Percentiles rank a stretch among this genome's conserved stretches.
These are phyloP conservation scores for Siniperca obscura DNA, from an alignment of 2,797 vertebrate species.

Conservation along the genomic window DNA sequence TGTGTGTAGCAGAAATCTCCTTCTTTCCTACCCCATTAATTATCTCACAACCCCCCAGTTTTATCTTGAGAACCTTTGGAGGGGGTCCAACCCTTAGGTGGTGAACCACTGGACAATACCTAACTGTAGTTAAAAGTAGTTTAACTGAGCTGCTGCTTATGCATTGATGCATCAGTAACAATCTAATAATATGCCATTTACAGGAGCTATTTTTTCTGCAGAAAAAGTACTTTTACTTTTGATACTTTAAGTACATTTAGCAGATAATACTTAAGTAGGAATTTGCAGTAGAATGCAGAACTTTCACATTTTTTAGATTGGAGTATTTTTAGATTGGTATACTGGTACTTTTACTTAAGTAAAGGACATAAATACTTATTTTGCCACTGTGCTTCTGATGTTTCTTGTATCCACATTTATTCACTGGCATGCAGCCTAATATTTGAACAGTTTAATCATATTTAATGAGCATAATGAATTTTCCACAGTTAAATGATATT, in stretches of 20 bases:
- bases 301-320: background rate
- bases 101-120: background rate
- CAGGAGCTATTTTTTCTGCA: background rate
- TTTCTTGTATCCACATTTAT: conserved; percentile 2
- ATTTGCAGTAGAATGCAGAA: background rate
- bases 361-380: background rate
- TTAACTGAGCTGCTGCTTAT: background rate
- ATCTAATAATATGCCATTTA: background rate
- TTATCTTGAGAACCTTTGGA: background rate
- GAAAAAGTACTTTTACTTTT: background rate
- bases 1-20: background rate
- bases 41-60: background rate
- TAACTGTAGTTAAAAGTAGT: background rate
- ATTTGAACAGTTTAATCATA: conserved; percentile 21
- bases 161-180: background rate
- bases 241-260: background rate
- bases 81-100: background rate
- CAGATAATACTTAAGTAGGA: background rate
- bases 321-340: background rate
- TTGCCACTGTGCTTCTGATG: background rate
- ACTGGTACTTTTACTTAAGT: background rate
- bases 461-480: conserved; percentile 28
- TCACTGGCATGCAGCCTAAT: background rate
- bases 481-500: conserved; percentile 21
- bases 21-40: background rate